phyloP scores from a whole-genome alignment of 2,888 invertebrate genomes.

The Heterodera filipjevi region DNA sequence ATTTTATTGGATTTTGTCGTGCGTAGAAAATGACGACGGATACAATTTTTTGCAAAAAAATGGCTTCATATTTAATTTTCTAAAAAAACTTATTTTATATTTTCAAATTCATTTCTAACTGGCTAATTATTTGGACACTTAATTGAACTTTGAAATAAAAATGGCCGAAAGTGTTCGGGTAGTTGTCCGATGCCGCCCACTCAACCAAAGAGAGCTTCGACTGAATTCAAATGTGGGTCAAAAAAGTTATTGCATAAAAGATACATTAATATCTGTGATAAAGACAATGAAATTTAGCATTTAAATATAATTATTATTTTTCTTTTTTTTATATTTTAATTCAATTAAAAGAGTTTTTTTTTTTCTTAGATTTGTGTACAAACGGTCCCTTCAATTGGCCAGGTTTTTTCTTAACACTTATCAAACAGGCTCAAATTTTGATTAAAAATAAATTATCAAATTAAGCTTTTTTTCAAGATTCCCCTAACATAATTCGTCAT shows the following conservation, averaged over 20 bases:
- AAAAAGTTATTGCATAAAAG: conserved; percentile 21
- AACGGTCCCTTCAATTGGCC: conserved; percentile 74
- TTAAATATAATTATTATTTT: background rate
- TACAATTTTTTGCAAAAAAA: no score
- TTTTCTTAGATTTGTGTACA: conserved; percentile 68
- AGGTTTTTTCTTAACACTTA: background rate
- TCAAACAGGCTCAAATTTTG: background rate
- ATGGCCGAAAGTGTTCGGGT: conserved; percentile 74
- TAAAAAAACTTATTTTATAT: no score
- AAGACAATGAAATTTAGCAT: no score
- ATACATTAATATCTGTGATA: no score
- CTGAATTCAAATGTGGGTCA: conserved; percentile 73
- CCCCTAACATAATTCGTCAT: no score
- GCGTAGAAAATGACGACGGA: no score
- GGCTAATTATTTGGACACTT: no score
- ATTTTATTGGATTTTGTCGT: no score
- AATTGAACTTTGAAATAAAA: background rate
- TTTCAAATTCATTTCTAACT: no score
- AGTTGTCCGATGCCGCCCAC: conserved; percentile 83
- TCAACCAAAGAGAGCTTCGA: conserved; percentile 78
- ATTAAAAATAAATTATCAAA: no score
- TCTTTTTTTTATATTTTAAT: background rate
- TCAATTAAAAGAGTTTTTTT: background rate
- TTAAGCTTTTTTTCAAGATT: no score
- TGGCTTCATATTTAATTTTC: no score